A percentile compares a stretch with the other conserved stretches of the same genome.
phyloP scores from a whole-genome alignment of 2,888 invertebrate species.

The Cistogaster globosa region DNA sequence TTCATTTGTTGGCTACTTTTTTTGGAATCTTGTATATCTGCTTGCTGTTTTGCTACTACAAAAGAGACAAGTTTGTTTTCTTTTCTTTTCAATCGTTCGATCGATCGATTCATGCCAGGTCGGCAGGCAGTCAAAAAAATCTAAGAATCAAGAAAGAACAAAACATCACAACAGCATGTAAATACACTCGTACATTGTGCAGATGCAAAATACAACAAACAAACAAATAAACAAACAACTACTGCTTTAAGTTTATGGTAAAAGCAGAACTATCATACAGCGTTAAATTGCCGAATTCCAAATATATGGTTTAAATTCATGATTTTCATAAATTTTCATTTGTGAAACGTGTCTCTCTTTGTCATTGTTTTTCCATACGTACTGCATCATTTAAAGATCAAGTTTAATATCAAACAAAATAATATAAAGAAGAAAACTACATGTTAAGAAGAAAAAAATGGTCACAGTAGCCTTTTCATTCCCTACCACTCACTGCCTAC shows the following conservation, averaged over 20 bases:
- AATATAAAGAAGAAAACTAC: slow-evolving; percentile 1
- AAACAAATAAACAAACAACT: slow-evolving; percentile 39
- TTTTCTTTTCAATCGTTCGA: slow-evolving; percentile 46
- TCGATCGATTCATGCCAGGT: slow-evolving; percentile 71
- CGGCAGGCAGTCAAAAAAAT: slow-evolving; percentile 60
- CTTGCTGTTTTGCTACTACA: slow-evolving; percentile 45
- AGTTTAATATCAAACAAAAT: slow-evolving; percentile 4
- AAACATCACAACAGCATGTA: slow-evolving; percentile 55
- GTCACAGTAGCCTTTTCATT: slow-evolving; percentile 59
- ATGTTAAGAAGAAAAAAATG: slow-evolving; percentile 1
- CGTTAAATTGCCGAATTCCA: slow-evolving; percentile 76
- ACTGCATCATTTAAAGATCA: slow-evolving; percentile 69
- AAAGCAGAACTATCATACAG: slow-evolving; percentile 59
- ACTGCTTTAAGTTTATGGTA: background rate
- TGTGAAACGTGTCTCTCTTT: slow-evolving; percentile 76
- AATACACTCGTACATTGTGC: slow-evolving; percentile 51
- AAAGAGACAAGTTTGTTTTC: slow-evolving; percentile 49
- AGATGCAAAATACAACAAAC: slow-evolving; percentile 46
- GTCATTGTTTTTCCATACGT: slow-evolving; percentile 70
- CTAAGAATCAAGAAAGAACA: slow-evolving; percentile 34
- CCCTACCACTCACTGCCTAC: background rate
- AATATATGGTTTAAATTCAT: slow-evolving; percentile 79
- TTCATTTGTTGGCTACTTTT: slow-evolving; percentile 18
- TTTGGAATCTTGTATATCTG: background rate
- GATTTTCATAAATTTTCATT: slow-evolving; percentile 80